These are phyloP conservation scores for Tragulus kanchil DNA, from an alignment of 2,113 vertebrate species.

Conservation along the genomic window DNA sequence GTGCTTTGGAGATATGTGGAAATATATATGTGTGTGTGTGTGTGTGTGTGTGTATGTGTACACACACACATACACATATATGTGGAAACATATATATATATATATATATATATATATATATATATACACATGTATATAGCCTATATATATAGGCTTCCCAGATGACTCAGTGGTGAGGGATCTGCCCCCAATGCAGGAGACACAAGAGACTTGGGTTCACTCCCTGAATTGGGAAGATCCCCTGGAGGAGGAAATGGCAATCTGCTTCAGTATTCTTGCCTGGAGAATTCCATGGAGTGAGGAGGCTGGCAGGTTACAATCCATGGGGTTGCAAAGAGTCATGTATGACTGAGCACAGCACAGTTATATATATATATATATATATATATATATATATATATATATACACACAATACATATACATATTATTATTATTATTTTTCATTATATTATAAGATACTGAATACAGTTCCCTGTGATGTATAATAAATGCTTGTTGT, in stretches of 20 bases:
- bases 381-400: not conserved
- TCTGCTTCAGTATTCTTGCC: not conserved
- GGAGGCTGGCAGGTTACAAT: not conserved
- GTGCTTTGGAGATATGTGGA: not conserved
- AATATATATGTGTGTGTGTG: not conserved
- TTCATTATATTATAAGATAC: not conserved
- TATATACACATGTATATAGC: not conserved
- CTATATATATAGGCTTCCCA: not conserved
- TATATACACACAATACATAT: not conserved
- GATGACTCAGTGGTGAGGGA: not conserved
- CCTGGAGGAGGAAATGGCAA: not conserved
- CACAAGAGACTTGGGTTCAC: not conserved
- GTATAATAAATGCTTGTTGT: not conserved
- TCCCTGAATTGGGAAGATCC: not conserved
- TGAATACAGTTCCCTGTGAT: not conserved
- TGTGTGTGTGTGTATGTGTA: not conserved
- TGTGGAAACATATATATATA: not conserved
- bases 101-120: not conserved
- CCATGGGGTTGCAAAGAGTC: not conserved
- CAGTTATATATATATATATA: not conserved
- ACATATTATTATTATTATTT: not conserved
- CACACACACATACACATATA: no score
- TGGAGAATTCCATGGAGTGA: not conserved
- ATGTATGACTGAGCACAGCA: not conserved
- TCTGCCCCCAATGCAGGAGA: not conserved